These are phyloP conservation scores for Tonatia bakeri DNA, from an alignment of 2,113 vertebrate genomes.

Conservation along the genomic window DNA sequence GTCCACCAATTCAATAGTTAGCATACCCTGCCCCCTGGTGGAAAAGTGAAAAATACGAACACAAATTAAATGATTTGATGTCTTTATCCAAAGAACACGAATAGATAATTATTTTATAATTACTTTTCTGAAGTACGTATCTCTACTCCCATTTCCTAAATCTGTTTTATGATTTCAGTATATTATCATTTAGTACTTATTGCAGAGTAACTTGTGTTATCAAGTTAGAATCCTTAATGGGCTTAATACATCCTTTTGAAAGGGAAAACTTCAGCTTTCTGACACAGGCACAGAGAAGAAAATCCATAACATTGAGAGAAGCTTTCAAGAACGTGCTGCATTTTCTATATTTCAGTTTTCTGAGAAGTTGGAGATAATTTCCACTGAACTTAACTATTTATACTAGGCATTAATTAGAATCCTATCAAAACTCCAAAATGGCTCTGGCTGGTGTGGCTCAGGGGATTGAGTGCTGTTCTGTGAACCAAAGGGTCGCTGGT, in stretches of 20 bases:
- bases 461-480: too few relatives aligned
- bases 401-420: neutral
- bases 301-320: neutral
- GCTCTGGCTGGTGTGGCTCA: too few relatives aligned
- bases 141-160: neutral
- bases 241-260: neutral
- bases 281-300: neutral
- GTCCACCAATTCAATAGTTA: neutral
- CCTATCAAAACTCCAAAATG: neutral
- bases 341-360: neutral
- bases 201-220: neutral
- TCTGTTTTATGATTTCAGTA: neutral
- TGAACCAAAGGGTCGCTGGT: too few relatives aligned
- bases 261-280: neutral
- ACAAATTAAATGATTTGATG: neutral
- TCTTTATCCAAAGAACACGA: neutral
- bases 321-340: neutral
- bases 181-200: neutral
- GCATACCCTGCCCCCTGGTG: constrained; percentile 75
- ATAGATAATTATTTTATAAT: neutral
- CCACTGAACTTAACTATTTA: neutral
- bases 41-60: neutral
- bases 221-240: neutral
- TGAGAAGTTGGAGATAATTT: neutral
- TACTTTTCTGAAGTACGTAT: neutral